A percentile compares a stretch with the other conserved stretches of the same genome.
Conservation (phyloP, 2,888 invertebrate genomes). For the Drosophila imparisetae region DNA sequence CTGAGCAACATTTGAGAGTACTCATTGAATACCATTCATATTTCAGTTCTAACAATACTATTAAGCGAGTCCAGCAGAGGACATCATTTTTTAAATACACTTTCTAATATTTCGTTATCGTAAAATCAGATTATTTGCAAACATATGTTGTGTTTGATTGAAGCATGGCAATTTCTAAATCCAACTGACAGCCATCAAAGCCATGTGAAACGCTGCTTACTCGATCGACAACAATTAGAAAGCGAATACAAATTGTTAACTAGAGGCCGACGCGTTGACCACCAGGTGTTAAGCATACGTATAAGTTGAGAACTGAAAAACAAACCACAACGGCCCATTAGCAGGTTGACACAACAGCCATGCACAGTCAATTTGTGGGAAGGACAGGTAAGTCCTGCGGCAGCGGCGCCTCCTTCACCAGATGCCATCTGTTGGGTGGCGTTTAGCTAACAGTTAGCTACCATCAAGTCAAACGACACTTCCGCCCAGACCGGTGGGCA, state of each 20-base stretch:
- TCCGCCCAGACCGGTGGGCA: conserved; percentile 46
- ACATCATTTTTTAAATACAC: background rate
- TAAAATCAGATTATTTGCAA: background rate
- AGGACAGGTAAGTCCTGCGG: conserved; percentile 11
- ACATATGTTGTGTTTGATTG: background rate
- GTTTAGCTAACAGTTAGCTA: conserved; percentile 51
- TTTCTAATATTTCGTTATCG: too few relatives aligned
- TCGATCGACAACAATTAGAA: background rate
- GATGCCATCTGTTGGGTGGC: conserved; percentile 28
- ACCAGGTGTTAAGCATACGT: conserved; percentile 40
- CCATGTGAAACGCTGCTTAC: background rate
- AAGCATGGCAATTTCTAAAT: background rate
- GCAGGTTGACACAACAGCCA: conserved; percentile 44
- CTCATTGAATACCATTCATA: background rate
- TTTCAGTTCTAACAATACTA: background rate
- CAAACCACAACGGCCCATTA: conserved; percentile 67
- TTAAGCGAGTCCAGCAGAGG: background rate
- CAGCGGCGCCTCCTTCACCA: conserved; percentile 5
- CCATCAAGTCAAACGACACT: conserved; percentile 72
- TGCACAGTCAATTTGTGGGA: conserved; percentile 24
- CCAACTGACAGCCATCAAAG: background rate
- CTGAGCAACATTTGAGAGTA: background rate
- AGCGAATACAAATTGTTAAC: background rate
- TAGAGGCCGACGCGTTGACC: conserved; percentile 49
- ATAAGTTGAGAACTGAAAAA: conserved; percentile 44